Conservation (phyloP, 2,888 invertebrate genomes). For the Linhomoeus sp. region DNA sequence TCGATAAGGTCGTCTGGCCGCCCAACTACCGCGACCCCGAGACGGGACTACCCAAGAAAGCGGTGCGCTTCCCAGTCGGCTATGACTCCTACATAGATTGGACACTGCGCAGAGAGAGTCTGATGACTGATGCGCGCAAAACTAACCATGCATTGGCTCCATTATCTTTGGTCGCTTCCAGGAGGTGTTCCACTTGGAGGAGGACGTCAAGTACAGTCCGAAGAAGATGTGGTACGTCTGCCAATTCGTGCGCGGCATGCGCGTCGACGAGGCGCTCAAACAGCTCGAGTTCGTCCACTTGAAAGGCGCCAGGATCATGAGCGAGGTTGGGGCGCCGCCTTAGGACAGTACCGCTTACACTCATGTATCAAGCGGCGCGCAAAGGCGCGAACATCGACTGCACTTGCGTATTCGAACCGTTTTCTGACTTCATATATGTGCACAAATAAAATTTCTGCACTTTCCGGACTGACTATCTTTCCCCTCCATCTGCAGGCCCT, state of each 20-base stretch:
- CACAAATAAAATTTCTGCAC: no score
- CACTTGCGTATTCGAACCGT: no score
- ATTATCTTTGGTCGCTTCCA: conserved; percentile 28
- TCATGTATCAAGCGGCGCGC: no score
- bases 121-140: not conserved
- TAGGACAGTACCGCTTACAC: not conserved
- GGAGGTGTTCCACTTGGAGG: conserved; percentile 67
- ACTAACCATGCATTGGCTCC: not conserved
- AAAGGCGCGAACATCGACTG: no score
- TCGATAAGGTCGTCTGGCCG: conserved; percentile 55
- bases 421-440: no score
- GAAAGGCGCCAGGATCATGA: conserved; percentile 27
- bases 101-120: no score
- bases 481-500: conserved; percentile 56
- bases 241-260: conserved; percentile 39
- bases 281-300: conserved; percentile 61
- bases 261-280: conserved; percentile 76
- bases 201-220: conserved; percentile 67
- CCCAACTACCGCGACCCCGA: conserved; percentile 49
- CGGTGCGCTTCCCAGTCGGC: not conserved
- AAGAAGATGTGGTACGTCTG: conserved; percentile 85
- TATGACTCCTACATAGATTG: no score
- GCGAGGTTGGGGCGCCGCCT: conserved; percentile 20
- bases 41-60: not conserved
- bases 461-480: no score